These are phyloP conservation scores for Ctenopoma kingsleyae DNA, from an alignment of 2,797 vertebrate species.

Conservation along the genomic window DNA sequence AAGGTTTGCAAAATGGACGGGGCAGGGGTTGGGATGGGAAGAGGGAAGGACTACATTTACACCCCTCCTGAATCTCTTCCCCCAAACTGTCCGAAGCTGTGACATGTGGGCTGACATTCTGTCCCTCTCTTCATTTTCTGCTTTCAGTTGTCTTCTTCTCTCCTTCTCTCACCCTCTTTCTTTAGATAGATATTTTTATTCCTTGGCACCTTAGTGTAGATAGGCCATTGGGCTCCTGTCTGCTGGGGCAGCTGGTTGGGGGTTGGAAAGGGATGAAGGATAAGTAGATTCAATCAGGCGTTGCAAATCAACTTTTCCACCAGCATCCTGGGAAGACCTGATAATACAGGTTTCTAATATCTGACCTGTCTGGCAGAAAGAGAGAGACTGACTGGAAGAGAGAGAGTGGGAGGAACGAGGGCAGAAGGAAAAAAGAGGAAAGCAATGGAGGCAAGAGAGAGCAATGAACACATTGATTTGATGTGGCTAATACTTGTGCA, in stretches of 20 bases:
- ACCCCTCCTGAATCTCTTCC: slow-evolving; percentile 17
- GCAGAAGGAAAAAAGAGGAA: slow-evolving; percentile 34
- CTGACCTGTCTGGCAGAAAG: slow-evolving; percentile 80
- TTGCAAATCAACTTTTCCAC: slow-evolving; percentile 86
- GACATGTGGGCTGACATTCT: slow-evolving; percentile 69
- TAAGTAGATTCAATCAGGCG: slow-evolving; percentile 85
- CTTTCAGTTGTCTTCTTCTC: slow-evolving; percentile 37
- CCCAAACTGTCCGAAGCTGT: slow-evolving; percentile 67
- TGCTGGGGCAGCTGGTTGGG: slow-evolving; percentile 77
- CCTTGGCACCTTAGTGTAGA: slow-evolving; percentile 71
- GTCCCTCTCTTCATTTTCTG: slow-evolving; percentile 49
- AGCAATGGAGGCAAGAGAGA: slow-evolving; percentile 60
- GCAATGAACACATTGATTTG: slow-evolving; percentile 83
- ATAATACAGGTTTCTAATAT: slow-evolving; percentile 85
- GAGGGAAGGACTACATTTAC: slow-evolving; percentile 48
- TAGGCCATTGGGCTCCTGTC: slow-evolving; percentile 78
- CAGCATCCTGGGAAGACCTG: slow-evolving; percentile 83
- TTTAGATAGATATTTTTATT: slow-evolving; percentile 78
- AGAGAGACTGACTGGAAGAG: slow-evolving; percentile 38
- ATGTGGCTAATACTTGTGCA: slow-evolving; percentile 80
- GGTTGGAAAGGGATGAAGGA: slow-evolving; percentile 78
- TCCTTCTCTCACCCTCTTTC: slow-evolving; percentile 40
- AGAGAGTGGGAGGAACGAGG: slow-evolving; percentile 19
- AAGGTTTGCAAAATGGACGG: slow-evolving; percentile 63
- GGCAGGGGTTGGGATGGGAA: slow-evolving; percentile 29